These are phyloP conservation scores for Lutraria lutraria DNA, from an alignment of 2,888 invertebrate genomes.

Conservation along the genomic window DNA sequence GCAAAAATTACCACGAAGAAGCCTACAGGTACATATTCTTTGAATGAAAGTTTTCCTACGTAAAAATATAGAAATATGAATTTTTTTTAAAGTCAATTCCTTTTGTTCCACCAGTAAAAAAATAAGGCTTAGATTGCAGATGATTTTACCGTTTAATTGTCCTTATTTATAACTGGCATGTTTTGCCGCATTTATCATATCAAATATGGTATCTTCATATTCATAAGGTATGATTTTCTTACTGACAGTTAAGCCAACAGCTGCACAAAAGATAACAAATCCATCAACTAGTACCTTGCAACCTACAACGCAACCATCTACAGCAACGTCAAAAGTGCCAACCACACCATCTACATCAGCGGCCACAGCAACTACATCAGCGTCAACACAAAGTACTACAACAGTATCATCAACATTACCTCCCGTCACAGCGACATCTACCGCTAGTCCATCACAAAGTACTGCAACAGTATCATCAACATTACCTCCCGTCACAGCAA, in stretches of 20 bases:
- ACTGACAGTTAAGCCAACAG: not conserved
- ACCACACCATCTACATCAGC: conserved; percentile 23
- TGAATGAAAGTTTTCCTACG: not conserved
- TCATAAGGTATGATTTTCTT: too few relatives aligned
- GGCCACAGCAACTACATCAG: conserved; percentile 32
- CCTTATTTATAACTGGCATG: too few relatives aligned
- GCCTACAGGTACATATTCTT: conserved; percentile 28
- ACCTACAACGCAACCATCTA: conserved; percentile 25
- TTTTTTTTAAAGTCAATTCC: too few relatives aligned
- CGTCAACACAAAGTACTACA: conserved; percentile 19
- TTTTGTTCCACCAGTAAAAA: too few relatives aligned
- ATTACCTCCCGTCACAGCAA: conserved; percentile 21
- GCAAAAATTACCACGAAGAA: conserved; percentile 8
- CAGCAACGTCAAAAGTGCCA: not conserved
- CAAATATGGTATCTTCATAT: too few relatives aligned
- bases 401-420: conserved; percentile 29
- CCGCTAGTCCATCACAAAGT: conserved; percentile 34
- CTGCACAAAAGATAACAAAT: not conserved
- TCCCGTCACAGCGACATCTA: conserved; percentile 35
- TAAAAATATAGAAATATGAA: too few relatives aligned
- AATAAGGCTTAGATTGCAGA: too few relatives aligned
- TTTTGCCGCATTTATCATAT: too few relatives aligned
- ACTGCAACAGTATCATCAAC: conserved; percentile 33
- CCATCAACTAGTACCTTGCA: not conserved
- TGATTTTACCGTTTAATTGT: too few relatives aligned